Base-by-base conservation (phyloP, 2,888 invertebrate genomes). In the Hartigia nigra region DNA sequence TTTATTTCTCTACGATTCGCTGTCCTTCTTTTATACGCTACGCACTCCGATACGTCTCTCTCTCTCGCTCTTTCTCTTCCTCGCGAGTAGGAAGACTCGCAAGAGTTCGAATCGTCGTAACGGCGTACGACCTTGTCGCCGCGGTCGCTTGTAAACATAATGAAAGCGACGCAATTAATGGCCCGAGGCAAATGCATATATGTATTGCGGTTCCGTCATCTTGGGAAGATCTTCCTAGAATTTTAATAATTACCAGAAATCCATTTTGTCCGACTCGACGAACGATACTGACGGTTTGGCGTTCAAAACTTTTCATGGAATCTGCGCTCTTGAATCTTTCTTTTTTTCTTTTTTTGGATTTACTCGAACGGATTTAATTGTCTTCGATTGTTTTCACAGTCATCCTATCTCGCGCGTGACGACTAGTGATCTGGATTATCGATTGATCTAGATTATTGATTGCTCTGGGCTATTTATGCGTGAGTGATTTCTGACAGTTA, bases 11-110 rank as follows among this genome's bases (percentile, higher is more conserved):
- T 74, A 74, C 72, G 32, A 75, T 70, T 75, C 77, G 77, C 77
- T 34, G 55, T 70, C 74, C 55, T 55, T 55, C 55, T 34, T 34
- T 34, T 9, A 0, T 55, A 55, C 55, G 9, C 55, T 14, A 55
- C 23, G 55, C 23, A 81, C 81, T 81, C 78, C 81, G 77, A 77
- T 70, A 34, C 74, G 31, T 31, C 75, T 55, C 9, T 0, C 55
- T 55, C 55, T 9, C 55, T 23, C 9, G 55, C 55, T 23, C 23
- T 55, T 55, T 14, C 23, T 23, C 55, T 55, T 23, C 23, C 23
- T 23, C 55, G 23, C 55, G 14, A 55, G 14, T 55, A 55, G 55
- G 55, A 55, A 55, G 35, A 5, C 55, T 23, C 55, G 9, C 55
- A 5, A 55, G 55, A 55, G 55, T 55, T 55, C 55, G 55, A 72